Conservation (phyloP, 2,888 invertebrate genomes). For the Drosophila algonquin region DNA sequence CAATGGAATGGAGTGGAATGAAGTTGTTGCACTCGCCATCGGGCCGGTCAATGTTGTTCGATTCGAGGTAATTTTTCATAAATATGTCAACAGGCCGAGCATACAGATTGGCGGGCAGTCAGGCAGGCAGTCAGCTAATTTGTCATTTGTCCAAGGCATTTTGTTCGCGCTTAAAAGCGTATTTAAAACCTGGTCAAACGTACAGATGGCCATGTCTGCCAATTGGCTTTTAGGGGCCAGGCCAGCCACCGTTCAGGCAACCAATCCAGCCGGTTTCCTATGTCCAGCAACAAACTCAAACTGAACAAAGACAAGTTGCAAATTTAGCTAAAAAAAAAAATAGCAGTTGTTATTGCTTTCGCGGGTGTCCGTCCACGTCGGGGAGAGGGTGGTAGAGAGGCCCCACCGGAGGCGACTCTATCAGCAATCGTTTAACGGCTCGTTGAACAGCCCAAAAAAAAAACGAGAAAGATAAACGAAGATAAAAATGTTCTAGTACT, state of each 20-base stretch:
- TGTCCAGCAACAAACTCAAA: conserved; percentile 39
- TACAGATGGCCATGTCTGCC: conserved; percentile 42
- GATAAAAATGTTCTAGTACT: conserved; percentile 49
- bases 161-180: conserved; percentile 44
- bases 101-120: conserved; percentile 32
- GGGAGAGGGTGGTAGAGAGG: background rate
- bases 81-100: conserved; percentile 58
- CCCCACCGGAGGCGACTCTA: conserved; percentile 45
- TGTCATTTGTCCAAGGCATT: conserved; percentile 53
- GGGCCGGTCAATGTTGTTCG: background rate
- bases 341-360: conserved; percentile 40
- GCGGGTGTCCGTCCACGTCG: conserved; percentile 24
- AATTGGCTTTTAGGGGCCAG: conserved; percentile 58
- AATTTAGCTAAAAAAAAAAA: conserved; percentile 57
- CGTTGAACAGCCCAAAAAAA: conserved; percentile 63
- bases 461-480: conserved; percentile 9
- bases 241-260: conserved; percentile 29
- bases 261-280: conserved; percentile 35
- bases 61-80: conserved; percentile 39
- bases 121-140: conserved; percentile 51
- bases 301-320: conserved; percentile 72
- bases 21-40: conserved; percentile 11
- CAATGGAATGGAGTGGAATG: conserved; percentile 4
- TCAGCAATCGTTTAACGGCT: conserved; percentile 75
- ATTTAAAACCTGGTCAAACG: conserved; percentile 55